Conservation (phyloP, 2,113 vertebrate species). For the Otolemur garnettii region DNA sequence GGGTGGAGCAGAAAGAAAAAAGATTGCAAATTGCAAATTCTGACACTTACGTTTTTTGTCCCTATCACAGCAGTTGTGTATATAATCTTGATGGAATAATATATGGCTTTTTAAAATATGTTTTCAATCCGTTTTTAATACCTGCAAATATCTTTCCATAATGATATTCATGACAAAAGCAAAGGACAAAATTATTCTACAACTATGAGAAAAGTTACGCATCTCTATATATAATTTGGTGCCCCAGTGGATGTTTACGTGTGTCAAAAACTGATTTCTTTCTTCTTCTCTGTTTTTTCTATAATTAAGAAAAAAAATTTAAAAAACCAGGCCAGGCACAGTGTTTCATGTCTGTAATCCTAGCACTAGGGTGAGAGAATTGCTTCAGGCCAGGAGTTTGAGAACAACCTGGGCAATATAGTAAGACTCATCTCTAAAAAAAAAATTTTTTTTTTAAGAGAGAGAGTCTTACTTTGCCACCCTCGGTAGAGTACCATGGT, state of each 20-base stretch:
- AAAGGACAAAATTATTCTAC: not conserved
- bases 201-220: not conserved
- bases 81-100: not conserved
- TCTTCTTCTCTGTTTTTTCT: not conserved
- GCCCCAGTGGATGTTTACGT: not conserved
- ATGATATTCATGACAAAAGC: constrained; percentile 33
- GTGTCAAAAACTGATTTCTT: not conserved
- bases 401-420: not conserved
- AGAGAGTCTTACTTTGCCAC: no score
- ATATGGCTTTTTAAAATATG: not conserved
- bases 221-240: not conserved
- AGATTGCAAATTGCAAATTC: not conserved
- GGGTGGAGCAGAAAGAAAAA: not conserved
- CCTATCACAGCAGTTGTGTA: not conserved
- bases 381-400: no score
- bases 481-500: no score
- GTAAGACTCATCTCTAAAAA: not conserved
- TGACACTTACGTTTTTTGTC: not conserved
- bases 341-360: not conserved
- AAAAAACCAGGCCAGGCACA: not conserved
- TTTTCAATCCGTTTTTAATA: constrained; percentile 12
- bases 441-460: no score
- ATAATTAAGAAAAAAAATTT: not conserved
- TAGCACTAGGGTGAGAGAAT: no score
- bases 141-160: not conserved